Evolutionary conservation across 2,888 invertebrate species (phyloP).

Genomic region (Synergus japonicus): DNA sequence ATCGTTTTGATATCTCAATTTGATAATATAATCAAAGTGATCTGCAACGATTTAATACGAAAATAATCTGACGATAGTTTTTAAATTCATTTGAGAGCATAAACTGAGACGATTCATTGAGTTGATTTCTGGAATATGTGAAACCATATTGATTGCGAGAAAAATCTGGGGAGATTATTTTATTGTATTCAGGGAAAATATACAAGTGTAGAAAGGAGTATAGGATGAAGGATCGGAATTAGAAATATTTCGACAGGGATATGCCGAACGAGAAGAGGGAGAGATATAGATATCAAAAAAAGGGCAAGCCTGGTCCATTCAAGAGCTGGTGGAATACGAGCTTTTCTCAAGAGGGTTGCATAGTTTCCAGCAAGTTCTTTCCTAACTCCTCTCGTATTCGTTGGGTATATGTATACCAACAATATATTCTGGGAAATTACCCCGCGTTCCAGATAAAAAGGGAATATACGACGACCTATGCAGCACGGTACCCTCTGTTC

Average conservation of each 20-base stretch:
- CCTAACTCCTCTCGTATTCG: background rate
- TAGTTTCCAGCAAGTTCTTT: conserved; percentile 12
- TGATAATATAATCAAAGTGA: no score
- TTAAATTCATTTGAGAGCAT: no score
- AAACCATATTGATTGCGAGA: no score
- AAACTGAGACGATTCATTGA: background rate
- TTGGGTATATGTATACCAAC: background rate
- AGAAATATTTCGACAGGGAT: background rate
- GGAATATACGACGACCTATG: conserved; percentile 15
- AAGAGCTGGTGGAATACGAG: conserved; percentile 23
- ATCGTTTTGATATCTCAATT: no score
- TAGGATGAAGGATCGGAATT: background rate
- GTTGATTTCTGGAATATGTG: background rate
- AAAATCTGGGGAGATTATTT: background rate
- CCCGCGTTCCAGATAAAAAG: conserved; percentile 12
- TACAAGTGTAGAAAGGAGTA: background rate
- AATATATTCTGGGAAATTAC: conserved; percentile 9
- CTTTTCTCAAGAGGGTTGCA: conserved; percentile 17
- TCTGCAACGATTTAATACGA: no score
- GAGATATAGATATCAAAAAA: conserved; percentile 15
- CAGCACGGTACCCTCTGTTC: background rate
- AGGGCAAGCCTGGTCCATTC: conserved; percentile 9
- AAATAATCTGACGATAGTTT: no score
- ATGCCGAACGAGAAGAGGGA: background rate
- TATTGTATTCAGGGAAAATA: background rate